phyloP scores from a whole-genome alignment of 2,113 vertebrate species.

The Meriones unguiculatus region DNA sequence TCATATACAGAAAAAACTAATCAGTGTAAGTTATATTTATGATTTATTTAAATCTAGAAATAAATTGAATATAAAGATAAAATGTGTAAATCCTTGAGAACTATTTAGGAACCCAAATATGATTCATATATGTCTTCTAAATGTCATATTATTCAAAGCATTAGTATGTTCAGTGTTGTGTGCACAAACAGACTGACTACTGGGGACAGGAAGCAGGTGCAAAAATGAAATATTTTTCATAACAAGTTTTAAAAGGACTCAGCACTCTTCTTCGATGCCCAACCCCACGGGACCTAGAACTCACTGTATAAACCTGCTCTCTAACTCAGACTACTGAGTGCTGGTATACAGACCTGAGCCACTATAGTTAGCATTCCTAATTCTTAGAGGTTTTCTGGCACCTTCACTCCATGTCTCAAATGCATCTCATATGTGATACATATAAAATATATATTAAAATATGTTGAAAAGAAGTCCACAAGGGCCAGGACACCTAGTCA shows the following conservation, averaged over 20 bases:
- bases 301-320: background rate
- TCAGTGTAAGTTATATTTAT: background rate
- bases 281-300: background rate
- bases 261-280: too few species aligned
- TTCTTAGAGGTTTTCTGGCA: background rate
- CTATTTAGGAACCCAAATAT: background rate
- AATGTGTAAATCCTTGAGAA: background rate
- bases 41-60: background rate
- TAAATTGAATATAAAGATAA: background rate
- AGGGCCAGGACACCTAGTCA: too few species aligned
- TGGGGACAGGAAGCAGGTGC: background rate
- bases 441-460: too few species aligned
- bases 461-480: too few species aligned
- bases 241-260: background rate
- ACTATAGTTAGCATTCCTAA: background rate
- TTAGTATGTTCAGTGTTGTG: background rate
- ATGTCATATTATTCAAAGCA: background rate
- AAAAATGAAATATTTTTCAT: background rate
- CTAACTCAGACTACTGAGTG: background rate
- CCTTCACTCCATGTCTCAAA: background rate
- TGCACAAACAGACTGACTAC: background rate
- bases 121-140: background rate
- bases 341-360: background rate
- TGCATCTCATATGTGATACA: background rate
- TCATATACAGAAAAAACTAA: background rate